Evolutionary conservation across 2,888 invertebrate genomes (phyloP), one percentile per base, ranked within the genome.

Genomic region (Mongoloraphidia duomilia): DNA sequence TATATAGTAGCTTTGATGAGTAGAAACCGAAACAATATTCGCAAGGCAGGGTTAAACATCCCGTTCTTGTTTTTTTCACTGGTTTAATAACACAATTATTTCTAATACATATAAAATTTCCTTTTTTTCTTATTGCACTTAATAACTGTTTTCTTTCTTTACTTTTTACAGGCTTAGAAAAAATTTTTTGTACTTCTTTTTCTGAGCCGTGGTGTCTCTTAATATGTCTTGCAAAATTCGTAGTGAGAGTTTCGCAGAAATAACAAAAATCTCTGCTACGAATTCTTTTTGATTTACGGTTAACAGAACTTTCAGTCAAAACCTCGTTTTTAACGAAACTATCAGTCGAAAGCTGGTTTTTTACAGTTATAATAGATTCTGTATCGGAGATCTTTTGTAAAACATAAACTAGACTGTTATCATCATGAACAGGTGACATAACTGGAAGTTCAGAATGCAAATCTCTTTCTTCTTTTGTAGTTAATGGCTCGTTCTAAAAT

Each of bases 11-110:
- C 49, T 56, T 56, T 14, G 52, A 14, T 2, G 55, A 53, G 52
- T 52, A 59, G 47, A 53, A 58, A 4, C 59, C 59, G 12, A 57
- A 46, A 49, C 59, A 59, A 46, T 54, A 41, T 39, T 17, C 38
- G 46, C 57, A 58, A 8, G 56, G 54, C 33, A 17, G n/a, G n/a
- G n/a, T n/a, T n/a, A 37, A 37, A 51, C 5, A 33, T 45, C 38
- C 14, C 42, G 17, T 13, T 44, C 14, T 34, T 41, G 44, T 34
- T 44, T 38, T 42, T 46, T 50, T 46, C 34, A 56, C 14, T 38
- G 56, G 50, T 46, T 55, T 54, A 8, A 8, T 41, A 40, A 43
- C n/a, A n/a, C n/a, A n/a, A n/a, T n/a, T n/a, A n/a, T n/a, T n/a
- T n/a, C 57, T 26, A 54, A 54, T 49, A 54, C 52, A 46, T 54